Conservation (phyloP, 1,140 invertebrate genomes). For the Monochamus saltuarius region DNA sequence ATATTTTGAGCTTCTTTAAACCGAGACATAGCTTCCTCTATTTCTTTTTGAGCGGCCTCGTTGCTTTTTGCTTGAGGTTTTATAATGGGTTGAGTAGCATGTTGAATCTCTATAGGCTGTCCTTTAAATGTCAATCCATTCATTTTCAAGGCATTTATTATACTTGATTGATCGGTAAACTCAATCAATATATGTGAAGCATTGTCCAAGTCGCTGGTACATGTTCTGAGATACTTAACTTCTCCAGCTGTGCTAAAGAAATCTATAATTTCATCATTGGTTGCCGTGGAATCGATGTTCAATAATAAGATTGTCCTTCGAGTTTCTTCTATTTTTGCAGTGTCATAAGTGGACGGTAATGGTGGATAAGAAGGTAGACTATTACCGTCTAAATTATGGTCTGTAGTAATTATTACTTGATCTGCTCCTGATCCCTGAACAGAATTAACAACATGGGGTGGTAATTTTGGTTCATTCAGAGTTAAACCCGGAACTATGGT, state of each 20-base stretch:
- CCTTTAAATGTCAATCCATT: conserved; percentile 77
- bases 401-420: conserved; percentile 85
- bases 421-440: conserved; percentile 82
- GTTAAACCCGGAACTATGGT: conserved; percentile 79
- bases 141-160: conserved; percentile 83
- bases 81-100: conserved; percentile 86
- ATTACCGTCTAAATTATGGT: conserved; percentile 82
- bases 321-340: conserved; percentile 93
- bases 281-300: conserved; percentile 68
- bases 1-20: conserved; percentile 89
- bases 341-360: conserved; percentile 86
- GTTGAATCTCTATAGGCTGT: conserved; percentile 70
- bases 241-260: conserved; percentile 87
- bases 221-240: conserved; percentile 94
- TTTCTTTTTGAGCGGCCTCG: conserved; percentile 91
- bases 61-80: conserved; percentile 94
- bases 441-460: conserved; percentile 85
- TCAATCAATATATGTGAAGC: conserved; percentile 88
- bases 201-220: conserved; percentile 76
- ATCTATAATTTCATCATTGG: conserved; percentile 75
- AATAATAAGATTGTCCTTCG: conserved; percentile 82
- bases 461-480: conserved; percentile 80
- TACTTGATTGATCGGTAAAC: conserved; percentile 87
- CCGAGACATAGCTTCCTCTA: conserved; percentile 95
- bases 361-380: conserved; percentile 90